Percentiles rank a stretch among this genome's conserved stretches.
These are phyloP conservation scores for Galerucella calmariensis DNA, from an alignment of 2,888 invertebrate species.

Conservation along the genomic window DNA sequence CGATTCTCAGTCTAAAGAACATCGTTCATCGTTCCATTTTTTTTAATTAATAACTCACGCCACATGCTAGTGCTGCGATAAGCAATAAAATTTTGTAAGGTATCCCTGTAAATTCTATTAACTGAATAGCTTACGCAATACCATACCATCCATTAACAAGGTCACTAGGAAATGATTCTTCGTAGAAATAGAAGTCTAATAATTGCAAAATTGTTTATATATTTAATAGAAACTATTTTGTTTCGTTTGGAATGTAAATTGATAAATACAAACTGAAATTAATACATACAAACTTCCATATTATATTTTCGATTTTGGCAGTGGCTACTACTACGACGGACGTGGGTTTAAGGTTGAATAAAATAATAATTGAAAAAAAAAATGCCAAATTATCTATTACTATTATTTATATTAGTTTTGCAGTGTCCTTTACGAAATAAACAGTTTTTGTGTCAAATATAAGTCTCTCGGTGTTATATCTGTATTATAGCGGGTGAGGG, in stretches of 20 bases:
- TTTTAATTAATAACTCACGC: neutral
- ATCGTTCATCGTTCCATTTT: neutral
- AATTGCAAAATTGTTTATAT: neutral
- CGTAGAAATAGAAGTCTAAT: neutral
- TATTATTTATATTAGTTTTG: too few relatives aligned
- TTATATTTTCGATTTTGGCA: neutral
- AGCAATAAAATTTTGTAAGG: neutral
- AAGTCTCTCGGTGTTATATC: too few relatives aligned
- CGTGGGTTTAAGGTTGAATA: neutral
- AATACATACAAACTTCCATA: neutral
- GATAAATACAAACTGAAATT: neutral
- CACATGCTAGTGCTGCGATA: neutral
- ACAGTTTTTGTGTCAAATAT: too few relatives aligned
- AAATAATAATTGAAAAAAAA: too few relatives aligned
- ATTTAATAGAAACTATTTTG: neutral
- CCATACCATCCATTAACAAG: neutral
- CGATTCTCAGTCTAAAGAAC: neutral
- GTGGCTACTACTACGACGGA: conserved; percentile 1
- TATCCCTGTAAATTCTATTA: neutral
- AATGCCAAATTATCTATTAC: too few relatives aligned
- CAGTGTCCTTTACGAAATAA: too few relatives aligned
- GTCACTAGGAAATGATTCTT: neutral
- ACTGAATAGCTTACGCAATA: neutral
- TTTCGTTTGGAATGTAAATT: neutral
- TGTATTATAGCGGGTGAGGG: too few relatives aligned